Evolutionary conservation across 2,113 vertebrate genomes (phyloP), one percentile per base, ranked within the genome.

Genomic region (Bubalus kerabau): DNA sequence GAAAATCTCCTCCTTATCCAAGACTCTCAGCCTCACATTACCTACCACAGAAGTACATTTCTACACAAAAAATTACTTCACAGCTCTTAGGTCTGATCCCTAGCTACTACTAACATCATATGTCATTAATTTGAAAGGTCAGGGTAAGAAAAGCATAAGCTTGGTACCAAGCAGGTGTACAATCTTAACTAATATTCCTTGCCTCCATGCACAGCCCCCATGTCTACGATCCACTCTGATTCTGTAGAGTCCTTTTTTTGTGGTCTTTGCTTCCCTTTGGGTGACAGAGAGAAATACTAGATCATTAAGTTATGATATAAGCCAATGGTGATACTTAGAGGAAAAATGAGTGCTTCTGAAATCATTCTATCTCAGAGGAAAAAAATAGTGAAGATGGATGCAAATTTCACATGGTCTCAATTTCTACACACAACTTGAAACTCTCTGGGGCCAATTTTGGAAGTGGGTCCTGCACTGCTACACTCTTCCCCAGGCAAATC

Each of bases 271-370:
- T 96, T 64, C 84, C 30, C 43, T 81, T 57, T 28, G 56, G 24
- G 57, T 74, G 71, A 84, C 19, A 80, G 32, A 96, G 60, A 62
- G 9, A 74, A 62, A 64, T 92, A 28, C n/a, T 71, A 46, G 43
- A 91, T 57, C 80, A 74, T 86, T 90, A 76, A 52, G 57, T 94
- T 76, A 71, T 52, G 9, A 97, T 90, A 94, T 52, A 97, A 95
- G 24, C n/a, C 32, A 87, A 64, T 56, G 56, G 6, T 26, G 50
- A 94, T 43, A 93, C 90, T 87, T 95, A 76, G 0, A 67, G 21
- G 6, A 67, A 89, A 83, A 84, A 83, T 23, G 3, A 56, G 23
- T 83, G 16, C 26, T 87, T 81, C 57, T 93, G 48, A 95, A 94
- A 50, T 62, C 7, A 83, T 86, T 91, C 28, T 21, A 90, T 24